A percentile compares a stretch with the other conserved stretches of the same genome.
Conservation (phyloP, 1,140 invertebrate genomes). For the Dendroctonus valens region DNA sequence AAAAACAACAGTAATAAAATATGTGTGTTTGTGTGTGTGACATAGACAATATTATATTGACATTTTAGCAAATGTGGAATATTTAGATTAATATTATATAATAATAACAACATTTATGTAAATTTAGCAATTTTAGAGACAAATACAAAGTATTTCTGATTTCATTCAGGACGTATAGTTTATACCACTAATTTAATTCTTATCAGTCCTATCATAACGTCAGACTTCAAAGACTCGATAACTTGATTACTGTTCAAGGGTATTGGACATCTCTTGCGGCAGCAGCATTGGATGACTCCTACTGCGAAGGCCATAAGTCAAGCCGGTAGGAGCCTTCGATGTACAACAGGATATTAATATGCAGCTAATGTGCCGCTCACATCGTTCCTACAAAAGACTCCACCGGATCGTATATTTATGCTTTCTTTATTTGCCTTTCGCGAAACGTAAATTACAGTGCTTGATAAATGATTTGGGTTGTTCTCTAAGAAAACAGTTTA, state of each 20-base stretch:
- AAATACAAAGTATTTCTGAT: no score
- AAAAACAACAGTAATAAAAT: no score
- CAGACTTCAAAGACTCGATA: slow-evolving; percentile 21
- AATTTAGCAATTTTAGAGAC: no score
- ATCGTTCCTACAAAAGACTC: slow-evolving; percentile 37
- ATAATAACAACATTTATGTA: no score
- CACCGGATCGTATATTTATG: slow-evolving; percentile 28
- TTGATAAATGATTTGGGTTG: slow-evolving; percentile 36
- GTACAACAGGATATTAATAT: slow-evolving; percentile 45
- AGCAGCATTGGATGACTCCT: slow-evolving; percentile 19
- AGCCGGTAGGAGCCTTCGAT: slow-evolving; percentile 40
- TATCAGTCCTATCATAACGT: background rate
- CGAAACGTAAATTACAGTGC: slow-evolving; percentile 45
- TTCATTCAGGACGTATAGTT: no score
- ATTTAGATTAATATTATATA: no score
- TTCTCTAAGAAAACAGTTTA: slow-evolving; percentile 11
- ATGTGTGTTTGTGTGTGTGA: no score
- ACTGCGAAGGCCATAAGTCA: slow-evolving; percentile 38
- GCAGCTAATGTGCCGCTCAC: slow-evolving; percentile 40
- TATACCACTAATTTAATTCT: no score
- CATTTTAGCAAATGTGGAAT: no score
- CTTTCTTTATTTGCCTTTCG: slow-evolving; percentile 44
- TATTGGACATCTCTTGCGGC: slow-evolving; percentile 12
- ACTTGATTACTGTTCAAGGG: slow-evolving; percentile 22
- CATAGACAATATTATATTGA: no score